Evolutionary conservation across 1,140 invertebrate genomes (phyloP).

Genomic region (Bombus confusus): DNA sequence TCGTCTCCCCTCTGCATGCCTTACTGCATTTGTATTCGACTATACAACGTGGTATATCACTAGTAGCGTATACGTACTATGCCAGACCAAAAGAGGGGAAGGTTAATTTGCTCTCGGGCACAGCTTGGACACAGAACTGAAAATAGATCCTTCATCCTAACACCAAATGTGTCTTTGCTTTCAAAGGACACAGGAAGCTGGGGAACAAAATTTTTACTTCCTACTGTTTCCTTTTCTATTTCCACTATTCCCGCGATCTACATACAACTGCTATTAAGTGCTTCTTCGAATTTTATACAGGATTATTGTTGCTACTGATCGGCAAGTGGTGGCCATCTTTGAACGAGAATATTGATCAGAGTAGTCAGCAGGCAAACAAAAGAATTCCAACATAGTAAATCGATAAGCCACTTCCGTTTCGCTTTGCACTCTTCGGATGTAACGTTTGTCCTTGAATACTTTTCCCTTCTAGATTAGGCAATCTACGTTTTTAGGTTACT

Average conservation of each 20-base stretch:
- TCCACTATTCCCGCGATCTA: background rate
- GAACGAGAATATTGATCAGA: background rate
- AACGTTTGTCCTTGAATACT: background rate
- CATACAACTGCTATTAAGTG: background rate
- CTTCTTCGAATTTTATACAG: no score
- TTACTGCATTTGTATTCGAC: background rate
- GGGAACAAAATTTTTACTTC: background rate
- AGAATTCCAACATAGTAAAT: background rate
- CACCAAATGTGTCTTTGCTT: constrained; percentile 6
- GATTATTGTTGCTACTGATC: background rate
- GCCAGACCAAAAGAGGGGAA: background rate
- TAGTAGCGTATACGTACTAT: background rate
- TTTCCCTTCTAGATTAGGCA: background rate
- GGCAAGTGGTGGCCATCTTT: background rate
- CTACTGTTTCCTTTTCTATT: background rate
- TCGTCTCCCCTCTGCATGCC: background rate
- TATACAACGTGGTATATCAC: background rate
- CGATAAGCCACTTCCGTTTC: constrained; percentile 3
- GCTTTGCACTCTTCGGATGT: no score
- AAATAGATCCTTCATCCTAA: constrained; percentile 39
- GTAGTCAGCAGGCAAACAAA: background rate
- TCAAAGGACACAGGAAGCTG: constrained; percentile 13
- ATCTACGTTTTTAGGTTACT: background rate
- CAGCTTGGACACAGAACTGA: background rate
- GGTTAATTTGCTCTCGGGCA: background rate